These are phyloP conservation scores for Corythornis vintsioides DNA, from an alignment of 2,113 vertebrate genomes.

Conservation along the genomic window DNA sequence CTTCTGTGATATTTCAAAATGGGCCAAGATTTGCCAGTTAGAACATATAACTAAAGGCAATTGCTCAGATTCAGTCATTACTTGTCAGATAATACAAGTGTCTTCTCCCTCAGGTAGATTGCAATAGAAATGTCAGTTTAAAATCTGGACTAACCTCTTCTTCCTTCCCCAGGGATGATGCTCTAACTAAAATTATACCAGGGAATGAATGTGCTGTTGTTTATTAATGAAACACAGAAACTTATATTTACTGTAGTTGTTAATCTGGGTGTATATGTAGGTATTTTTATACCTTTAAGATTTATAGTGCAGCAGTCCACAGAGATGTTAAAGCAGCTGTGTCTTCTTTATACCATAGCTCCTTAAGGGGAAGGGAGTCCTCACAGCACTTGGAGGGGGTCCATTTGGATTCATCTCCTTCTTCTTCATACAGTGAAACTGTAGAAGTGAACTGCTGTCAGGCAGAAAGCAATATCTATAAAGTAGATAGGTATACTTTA, in stretches of 20 bases:
- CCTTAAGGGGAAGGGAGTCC: background rate
- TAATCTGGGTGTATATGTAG: background rate
- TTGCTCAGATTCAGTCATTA: background rate
- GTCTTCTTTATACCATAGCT: background rate
- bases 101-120: background rate
- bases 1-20: background rate
- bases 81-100: background rate
- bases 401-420: background rate
- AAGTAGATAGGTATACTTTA: background rate
- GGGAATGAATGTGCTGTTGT: background rate
- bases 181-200: background rate
- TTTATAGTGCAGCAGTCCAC: background rate
- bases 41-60: background rate
- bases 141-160: background rate
- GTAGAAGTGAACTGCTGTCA: background rate
- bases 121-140: background rate
- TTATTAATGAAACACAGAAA: background rate
- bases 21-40: background rate
- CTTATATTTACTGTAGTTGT: background rate
- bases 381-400: background rate
- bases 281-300: background rate
- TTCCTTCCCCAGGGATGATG: background rate
- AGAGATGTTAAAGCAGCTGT: background rate
- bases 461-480: background rate
- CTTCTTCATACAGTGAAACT: background rate